Conservation (phyloP, 1,140 invertebrate species). For the Drosophila punjabiensis region DNA sequence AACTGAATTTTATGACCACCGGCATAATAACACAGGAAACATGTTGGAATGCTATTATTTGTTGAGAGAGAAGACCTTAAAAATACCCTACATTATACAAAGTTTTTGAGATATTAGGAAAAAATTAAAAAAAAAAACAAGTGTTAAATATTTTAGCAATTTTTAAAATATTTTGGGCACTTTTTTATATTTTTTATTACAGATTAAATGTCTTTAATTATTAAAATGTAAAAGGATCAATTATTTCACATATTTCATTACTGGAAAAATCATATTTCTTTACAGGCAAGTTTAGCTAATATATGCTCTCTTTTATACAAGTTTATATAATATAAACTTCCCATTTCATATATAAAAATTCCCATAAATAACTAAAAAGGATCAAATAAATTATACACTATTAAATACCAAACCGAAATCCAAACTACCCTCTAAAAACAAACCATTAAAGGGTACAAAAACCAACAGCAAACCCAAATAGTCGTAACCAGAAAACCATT, state of each 20-base stretch:
- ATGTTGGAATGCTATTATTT: background rate
- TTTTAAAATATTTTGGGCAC: background rate
- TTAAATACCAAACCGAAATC: background rate
- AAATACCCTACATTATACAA: background rate
- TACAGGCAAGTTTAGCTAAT: too few relatives aligned
- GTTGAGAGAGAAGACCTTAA: background rate
- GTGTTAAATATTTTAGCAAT: background rate
- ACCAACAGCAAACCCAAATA: background rate
- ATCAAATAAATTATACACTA: background rate
- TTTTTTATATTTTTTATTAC: background rate
- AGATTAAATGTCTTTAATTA: background rate
- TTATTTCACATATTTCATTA: background rate
- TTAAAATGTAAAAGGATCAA: background rate
- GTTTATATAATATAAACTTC: background rate
- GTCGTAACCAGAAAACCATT: slow-evolving; percentile 33
- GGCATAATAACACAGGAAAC: slow-evolving; percentile 11
- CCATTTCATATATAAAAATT: background rate
- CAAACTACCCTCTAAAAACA: background rate
- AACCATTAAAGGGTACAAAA: background rate
- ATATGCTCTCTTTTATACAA: background rate
- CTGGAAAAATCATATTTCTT: too few relatives aligned
- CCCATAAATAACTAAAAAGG: background rate
- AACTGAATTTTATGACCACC: slow-evolving; percentile 47
- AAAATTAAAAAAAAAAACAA: background rate
- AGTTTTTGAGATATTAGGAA: too few relatives aligned